Evolutionary conservation across 2,888 invertebrate species (phyloP).

Genomic region (Xanthorhoe designata): DNA sequence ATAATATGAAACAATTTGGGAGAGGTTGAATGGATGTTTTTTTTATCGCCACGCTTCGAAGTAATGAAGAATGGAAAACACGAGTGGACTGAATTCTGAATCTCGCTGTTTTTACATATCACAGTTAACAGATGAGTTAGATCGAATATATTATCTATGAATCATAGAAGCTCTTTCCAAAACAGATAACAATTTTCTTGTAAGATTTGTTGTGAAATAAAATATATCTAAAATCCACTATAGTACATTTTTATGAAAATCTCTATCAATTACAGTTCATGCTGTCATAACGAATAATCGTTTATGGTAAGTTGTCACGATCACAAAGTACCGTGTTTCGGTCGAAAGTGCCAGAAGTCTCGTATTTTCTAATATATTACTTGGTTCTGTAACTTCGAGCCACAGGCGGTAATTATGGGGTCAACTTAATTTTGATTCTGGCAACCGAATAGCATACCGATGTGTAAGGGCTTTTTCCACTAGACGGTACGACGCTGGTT

Average conservation of each 20-base stretch:
- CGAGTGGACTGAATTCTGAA: background rate
- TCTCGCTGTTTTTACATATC: background rate
- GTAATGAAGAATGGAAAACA: slow-evolving; percentile 8
- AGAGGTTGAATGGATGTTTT: slow-evolving; percentile 28
- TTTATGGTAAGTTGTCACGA: slow-evolving; percentile 46
- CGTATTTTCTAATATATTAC: slow-evolving; percentile 41
- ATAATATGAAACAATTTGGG: slow-evolving; percentile 65
- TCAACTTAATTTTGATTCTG: slow-evolving; percentile 49
- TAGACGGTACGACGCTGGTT: slow-evolving; percentile 4
- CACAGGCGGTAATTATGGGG: slow-evolving; percentile 47
- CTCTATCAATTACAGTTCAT: slow-evolving; percentile 29
- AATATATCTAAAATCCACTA: background rate
- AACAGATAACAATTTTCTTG: background rate
- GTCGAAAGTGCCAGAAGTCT: slow-evolving; percentile 30
- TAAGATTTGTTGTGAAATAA: slow-evolving; percentile 7
- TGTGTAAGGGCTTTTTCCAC: background rate
- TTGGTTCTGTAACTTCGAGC: slow-evolving; percentile 37
- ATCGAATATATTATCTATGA: background rate
- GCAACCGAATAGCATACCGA: slow-evolving; percentile 13
- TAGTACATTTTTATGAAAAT: slow-evolving; percentile 19
- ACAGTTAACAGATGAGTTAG: background rate
- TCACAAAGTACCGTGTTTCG: slow-evolving; percentile 32
- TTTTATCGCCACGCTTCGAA: slow-evolving; percentile 23
- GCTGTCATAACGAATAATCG: slow-evolving; percentile 44
- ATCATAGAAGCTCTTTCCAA: background rate